Evolutionary conservation across 2,888 invertebrate genomes (phyloP).

Genomic region (Eupsilia transversa): DNA sequence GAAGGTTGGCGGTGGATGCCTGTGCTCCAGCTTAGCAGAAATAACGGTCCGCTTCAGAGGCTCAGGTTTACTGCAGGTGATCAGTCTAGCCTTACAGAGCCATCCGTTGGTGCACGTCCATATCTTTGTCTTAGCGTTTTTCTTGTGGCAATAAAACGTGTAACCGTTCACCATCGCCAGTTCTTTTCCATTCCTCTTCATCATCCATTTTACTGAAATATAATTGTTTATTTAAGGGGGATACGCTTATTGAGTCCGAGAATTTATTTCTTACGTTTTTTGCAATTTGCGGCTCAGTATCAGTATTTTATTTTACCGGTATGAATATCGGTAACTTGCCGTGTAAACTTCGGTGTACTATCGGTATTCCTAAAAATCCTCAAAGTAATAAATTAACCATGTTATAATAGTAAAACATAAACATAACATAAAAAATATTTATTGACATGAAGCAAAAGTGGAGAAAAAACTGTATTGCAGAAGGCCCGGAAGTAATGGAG

Average conservation of each 20-base stretch:
- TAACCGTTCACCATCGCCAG: constrained; percentile 70
- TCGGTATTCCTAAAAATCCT: neutral
- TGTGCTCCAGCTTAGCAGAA: constrained; percentile 82
- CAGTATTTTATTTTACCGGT: neutral
- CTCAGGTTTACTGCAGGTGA: constrained; percentile 41
- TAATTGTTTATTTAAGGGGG: neutral
- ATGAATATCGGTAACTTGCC: too few species aligned
- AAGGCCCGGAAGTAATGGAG: neutral
- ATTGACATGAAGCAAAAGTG: neutral
- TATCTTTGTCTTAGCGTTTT: constrained; percentile 56
- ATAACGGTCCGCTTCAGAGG: constrained; percentile 43
- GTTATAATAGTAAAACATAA: neutral
- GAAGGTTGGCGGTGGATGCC: constrained; percentile 76
- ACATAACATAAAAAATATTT: constrained; percentile 1
- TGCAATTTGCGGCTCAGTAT: neutral
- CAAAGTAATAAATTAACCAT: neutral
- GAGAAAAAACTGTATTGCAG: neutral
- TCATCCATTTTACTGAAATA: constrained; percentile 63
- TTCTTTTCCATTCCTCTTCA: constrained; percentile 65
- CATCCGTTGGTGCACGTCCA: constrained; percentile 74
- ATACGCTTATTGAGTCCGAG: too few species aligned
- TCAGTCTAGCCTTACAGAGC: constrained; percentile 69
- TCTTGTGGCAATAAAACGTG: constrained; percentile 69
- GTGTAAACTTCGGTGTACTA: neutral
- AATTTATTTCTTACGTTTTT: neutral